phyloP scores from a whole-genome alignment of 2,888 invertebrate genomes.

The Cynaeus angustus region DNA sequence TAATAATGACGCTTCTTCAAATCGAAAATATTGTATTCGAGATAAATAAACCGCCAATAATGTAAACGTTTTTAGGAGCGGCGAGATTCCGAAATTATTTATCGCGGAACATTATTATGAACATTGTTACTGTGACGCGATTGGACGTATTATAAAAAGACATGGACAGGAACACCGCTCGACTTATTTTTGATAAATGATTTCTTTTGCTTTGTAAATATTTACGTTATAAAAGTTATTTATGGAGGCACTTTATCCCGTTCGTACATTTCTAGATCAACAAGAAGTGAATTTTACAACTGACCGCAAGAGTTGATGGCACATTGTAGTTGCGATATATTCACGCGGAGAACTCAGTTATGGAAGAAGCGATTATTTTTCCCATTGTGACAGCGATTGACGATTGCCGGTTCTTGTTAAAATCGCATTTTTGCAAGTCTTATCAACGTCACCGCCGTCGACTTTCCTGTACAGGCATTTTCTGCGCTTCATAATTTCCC shows the following conservation, averaged over 20 bases:
- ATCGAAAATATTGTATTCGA: slow-evolving; percentile 10
- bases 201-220: slow-evolving; percentile 33
- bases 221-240: slow-evolving; percentile 45
- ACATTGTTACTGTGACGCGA: slow-evolving; percentile 1
- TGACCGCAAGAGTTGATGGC: slow-evolving; percentile 7
- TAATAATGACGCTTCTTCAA: slow-evolving; percentile 23
- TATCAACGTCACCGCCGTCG: slow-evolving; percentile 46
- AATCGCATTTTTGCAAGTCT: slow-evolving; percentile 49
- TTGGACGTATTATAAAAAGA: slow-evolving; percentile 8
- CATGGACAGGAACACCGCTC: slow-evolving; percentile 6
- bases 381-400: slow-evolving; percentile 41
- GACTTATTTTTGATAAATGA: slow-evolving; percentile 31
- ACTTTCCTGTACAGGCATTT: slow-evolving; percentile 38
- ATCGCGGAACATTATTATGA: neutral
- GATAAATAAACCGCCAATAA: slow-evolving; percentile 38
- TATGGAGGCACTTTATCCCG: slow-evolving; percentile 36
- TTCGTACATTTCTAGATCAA: slow-evolving; percentile 29
- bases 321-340: slow-evolving; percentile 1
- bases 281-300: slow-evolving; percentile 29
- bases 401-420: slow-evolving; percentile 54
- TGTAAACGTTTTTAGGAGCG: slow-evolving; percentile 22
- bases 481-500: slow-evolving; percentile 47
- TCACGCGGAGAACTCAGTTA: slow-evolving; percentile 23
- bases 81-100: neutral
- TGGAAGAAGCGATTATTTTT: slow-evolving; percentile 39